Evolutionary conservation across 2,113 vertebrate species (phyloP).

Genomic region (Micromys minutus): DNA sequence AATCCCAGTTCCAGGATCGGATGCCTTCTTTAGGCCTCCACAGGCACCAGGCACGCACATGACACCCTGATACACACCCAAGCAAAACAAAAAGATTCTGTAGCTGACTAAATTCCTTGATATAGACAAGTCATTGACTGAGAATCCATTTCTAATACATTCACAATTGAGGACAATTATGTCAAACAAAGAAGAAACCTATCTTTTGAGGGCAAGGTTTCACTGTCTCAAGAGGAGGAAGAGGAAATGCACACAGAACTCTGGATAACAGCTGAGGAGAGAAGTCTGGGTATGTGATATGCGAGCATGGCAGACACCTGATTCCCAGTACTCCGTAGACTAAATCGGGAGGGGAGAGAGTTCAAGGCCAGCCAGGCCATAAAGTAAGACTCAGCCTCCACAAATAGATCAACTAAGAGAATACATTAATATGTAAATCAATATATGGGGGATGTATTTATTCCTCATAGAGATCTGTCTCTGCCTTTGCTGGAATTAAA

Average conservation of each 20-base stretch:
- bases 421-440: background rate
- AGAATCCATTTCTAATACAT: background rate
- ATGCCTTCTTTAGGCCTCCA: no score
- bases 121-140: background rate
- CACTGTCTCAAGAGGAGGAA: no score
- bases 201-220: no score
- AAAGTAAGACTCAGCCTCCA: background rate
- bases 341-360: background rate
- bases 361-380: background rate
- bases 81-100: background rate
- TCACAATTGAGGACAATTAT: background rate
- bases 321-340: no score
- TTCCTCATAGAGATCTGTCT: background rate
- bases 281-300: background rate
- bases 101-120: background rate
- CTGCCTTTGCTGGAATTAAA: background rate
- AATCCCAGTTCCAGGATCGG: background rate
- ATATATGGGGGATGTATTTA: background rate
- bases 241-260: background rate
- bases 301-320: background rate
- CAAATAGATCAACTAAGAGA: background rate
- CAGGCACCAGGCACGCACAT: no score
- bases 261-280: background rate
- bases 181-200: background rate
- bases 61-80: background rate